A percentile compares a stretch with the other conserved stretches of the same genome.
Conservation (phyloP, 2,113 vertebrate species). For the Porphyrio hochstetteri region DNA sequence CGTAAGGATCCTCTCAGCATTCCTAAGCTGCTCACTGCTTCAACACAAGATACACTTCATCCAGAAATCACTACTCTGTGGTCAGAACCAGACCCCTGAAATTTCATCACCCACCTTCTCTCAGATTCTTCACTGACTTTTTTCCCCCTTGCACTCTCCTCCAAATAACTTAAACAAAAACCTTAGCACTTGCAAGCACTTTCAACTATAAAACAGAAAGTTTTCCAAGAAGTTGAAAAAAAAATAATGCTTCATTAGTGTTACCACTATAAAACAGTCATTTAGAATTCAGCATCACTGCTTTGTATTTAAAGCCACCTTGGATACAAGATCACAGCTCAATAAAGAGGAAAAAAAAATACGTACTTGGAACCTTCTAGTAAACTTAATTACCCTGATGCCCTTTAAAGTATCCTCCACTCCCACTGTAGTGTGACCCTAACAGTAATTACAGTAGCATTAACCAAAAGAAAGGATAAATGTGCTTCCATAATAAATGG, state of each 20-base stretch:
- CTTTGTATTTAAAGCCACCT: neutral
- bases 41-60: neutral
- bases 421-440: neutral
- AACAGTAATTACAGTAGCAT: neutral
- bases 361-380: neutral
- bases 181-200: neutral
- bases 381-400: neutral
- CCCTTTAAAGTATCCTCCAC: neutral
- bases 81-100: neutral
- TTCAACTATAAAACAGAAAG: neutral
- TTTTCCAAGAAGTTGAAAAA: neutral
- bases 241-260: neutral
- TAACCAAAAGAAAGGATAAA: neutral
- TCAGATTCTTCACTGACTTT: neutral
- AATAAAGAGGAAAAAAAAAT: neutral
- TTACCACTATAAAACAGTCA: neutral
- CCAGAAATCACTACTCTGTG: neutral
- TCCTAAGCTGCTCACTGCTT: neutral
- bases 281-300: neutral
- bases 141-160: neutral
- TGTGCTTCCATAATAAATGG: neutral
- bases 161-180: neutral
- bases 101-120: neutral
- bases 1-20: neutral
- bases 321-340: neutral